phyloP scores from a whole-genome alignment of 2,888 invertebrate genomes.

The Hecatera dysodea region DNA sequence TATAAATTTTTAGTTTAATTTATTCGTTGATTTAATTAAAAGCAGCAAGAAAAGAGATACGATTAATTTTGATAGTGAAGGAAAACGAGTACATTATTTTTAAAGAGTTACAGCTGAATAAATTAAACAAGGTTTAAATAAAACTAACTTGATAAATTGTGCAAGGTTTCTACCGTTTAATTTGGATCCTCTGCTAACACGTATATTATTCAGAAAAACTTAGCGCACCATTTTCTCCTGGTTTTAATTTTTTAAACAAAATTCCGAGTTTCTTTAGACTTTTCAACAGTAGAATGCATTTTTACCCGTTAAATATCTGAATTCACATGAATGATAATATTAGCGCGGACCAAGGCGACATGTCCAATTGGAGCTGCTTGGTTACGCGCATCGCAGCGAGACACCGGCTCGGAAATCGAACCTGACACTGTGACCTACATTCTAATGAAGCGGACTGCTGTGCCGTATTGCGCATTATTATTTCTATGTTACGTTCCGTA shows the following conservation, averaged over 20 bases:
- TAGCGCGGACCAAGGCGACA: slow-evolving; percentile 31
- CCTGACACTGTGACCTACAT: slow-evolving; percentile 70
- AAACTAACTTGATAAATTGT: slow-evolving; percentile 24
- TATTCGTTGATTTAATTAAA: background rate
- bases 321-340: slow-evolving; percentile 31
- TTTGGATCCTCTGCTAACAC: too few species aligned
- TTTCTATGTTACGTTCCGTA: slow-evolving; percentile 41
- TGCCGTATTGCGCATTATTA: slow-evolving; percentile 59
- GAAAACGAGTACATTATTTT: slow-evolving; percentile 11
- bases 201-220: background rate
- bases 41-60: background rate
- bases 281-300: background rate
- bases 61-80: background rate
- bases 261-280: background rate
- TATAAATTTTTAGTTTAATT: background rate
- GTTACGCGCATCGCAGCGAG: slow-evolving; percentile 55
- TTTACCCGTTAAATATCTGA: slow-evolving; percentile 7
- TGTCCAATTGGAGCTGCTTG: slow-evolving; percentile 48
- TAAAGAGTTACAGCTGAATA: slow-evolving; percentile 19
- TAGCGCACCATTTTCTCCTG: background rate
- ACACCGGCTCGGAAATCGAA: slow-evolving; percentile 64
- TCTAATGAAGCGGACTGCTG: slow-evolving; percentile 54
- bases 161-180: background rate
- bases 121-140: slow-evolving; percentile 21
- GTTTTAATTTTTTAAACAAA: too few species aligned